Percentiles rank a stretch among this genome's conserved stretches.
These are phyloP conservation scores for Percina caprodes DNA, from an alignment of 2,113 vertebrate genomes.

Conservation along the genomic window DNA sequence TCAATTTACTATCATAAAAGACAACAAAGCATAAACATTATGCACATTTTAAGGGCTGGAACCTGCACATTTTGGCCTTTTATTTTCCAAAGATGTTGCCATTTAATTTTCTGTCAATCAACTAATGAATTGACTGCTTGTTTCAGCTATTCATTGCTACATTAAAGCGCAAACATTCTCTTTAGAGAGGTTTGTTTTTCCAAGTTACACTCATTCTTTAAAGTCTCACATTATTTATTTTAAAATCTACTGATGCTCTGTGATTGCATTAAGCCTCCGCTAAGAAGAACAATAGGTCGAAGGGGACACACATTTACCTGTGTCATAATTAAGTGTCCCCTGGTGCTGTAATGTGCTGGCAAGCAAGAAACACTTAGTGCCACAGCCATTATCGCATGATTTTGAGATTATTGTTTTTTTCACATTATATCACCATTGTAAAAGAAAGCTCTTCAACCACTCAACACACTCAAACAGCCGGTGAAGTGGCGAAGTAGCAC, in stretches of 20 bases:
- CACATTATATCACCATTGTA: conserved; percentile 17
- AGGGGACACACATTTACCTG: conserved; percentile 29
- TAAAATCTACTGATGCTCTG: conserved; percentile 1
- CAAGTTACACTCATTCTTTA: neutral
- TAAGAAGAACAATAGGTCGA: conserved; percentile 37
- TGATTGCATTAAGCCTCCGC: conserved; percentile 29
- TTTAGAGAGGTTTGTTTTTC: neutral
- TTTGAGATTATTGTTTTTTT: neutral
- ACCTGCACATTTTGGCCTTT: too few relatives aligned
- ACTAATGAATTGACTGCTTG: neutral
- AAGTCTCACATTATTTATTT: neutral
- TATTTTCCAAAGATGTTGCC: too few relatives aligned
- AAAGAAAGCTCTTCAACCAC: conserved; percentile 48
- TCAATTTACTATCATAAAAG: too few relatives aligned
- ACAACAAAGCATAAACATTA: too few relatives aligned
- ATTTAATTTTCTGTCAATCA: neutral
- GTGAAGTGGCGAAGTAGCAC: conserved; percentile 40
- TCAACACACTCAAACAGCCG: conserved; percentile 6
- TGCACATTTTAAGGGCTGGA: neutral
- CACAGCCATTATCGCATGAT: neutral
- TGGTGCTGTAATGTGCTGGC: conserved; percentile 5
- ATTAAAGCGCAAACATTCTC: neutral
- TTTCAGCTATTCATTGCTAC: neutral
- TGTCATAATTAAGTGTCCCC: conserved; percentile 5
- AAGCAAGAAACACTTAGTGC: conserved; percentile 31